Conservation (phyloP, 1,140 invertebrate genomes). For the Lycorma delicatula region DNA sequence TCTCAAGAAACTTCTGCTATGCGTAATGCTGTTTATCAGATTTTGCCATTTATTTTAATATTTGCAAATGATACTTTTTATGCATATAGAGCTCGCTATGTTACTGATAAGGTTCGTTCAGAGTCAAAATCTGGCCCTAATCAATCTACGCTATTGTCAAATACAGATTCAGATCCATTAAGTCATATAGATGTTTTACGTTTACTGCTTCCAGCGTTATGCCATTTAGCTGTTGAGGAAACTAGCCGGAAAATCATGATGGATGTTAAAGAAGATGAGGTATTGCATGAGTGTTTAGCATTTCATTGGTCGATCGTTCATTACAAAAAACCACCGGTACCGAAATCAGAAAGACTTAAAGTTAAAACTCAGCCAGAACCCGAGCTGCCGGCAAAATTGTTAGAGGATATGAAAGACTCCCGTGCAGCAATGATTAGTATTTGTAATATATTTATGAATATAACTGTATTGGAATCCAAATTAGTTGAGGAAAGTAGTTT, state of each 20-base stretch:
- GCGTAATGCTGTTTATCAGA: constrained; percentile 67
- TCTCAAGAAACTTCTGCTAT: constrained; percentile 87
- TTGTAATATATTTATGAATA: constrained; percentile 88
- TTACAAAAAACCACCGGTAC: constrained; percentile 71
- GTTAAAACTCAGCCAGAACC: constrained; percentile 61
- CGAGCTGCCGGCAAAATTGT: constrained; percentile 56
- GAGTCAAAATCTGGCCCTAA: constrained; percentile 42
- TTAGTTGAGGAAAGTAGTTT: constrained; percentile 63
- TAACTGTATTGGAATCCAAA: constrained; percentile 77
- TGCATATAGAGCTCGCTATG: constrained; percentile 39
- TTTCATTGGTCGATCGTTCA: constrained; percentile 81
- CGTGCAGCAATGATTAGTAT: constrained; percentile 73
- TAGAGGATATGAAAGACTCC: constrained; percentile 75
- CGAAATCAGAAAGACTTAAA: constrained; percentile 65
- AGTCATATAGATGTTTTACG: constrained; percentile 61
- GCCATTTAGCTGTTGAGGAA: constrained; percentile 85
- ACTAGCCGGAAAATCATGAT: constrained; percentile 72
- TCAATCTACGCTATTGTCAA: constrained; percentile 44
- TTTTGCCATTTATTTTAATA: constrained; percentile 68
- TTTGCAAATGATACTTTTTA: constrained; percentile 76
- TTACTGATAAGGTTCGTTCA: constrained; percentile 43
- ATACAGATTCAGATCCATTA: constrained; percentile 47
- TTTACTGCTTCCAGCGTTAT: constrained; percentile 75
- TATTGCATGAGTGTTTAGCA: constrained; percentile 65
- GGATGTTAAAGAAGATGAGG: constrained; percentile 66